A percentile compares a stretch with the other conserved stretches of the same genome.
Conservation (phyloP, 2,888 invertebrate genomes). For the Hypercompe scribonia region DNA sequence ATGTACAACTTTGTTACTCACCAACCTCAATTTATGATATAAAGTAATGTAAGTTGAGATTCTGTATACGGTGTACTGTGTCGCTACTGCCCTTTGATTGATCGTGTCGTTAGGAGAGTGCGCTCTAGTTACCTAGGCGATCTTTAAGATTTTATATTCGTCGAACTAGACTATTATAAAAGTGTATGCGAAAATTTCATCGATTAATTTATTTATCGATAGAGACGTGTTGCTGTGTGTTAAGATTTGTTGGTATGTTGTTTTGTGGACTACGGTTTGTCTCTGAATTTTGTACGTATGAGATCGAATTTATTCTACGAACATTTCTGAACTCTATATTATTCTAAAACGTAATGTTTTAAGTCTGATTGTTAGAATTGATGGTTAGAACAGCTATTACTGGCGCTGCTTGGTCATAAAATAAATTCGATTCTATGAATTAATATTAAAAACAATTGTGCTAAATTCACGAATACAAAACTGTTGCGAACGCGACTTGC, state of each 20-base stretch:
- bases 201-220: slow-evolving; percentile 58
- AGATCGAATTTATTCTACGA: slow-evolving; percentile 47
- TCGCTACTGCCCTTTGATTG: slow-evolving; percentile 41
- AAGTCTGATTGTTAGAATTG: slow-evolving; percentile 43
- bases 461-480: slow-evolving; percentile 70
- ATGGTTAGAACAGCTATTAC: slow-evolving; percentile 24
- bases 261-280: slow-evolving; percentile 48
- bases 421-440: slow-evolving; percentile 57
- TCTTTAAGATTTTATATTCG: slow-evolving; percentile 57
- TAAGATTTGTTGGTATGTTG: slow-evolving; percentile 58
- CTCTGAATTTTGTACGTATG: slow-evolving; percentile 29
- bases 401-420: slow-evolving; percentile 52
- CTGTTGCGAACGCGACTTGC: slow-evolving; percentile 61
- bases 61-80: slow-evolving; percentile 48
- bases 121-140: slow-evolving; percentile 55
- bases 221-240: slow-evolving; percentile 59
- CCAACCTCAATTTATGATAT: slow-evolving; percentile 16
- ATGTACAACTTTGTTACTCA: slow-evolving; percentile 7
- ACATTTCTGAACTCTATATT: slow-evolving; percentile 21
- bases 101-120: slow-evolving; percentile 51
- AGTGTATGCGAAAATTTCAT: slow-evolving; percentile 60
- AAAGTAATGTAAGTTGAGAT: slow-evolving; percentile 31
- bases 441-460: slow-evolving; percentile 59
- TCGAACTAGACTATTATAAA: slow-evolving; percentile 64
- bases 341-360: slow-evolving; percentile 38